Conservation (phyloP, 1,140 invertebrate genomes). For the Frieseomelitta varia region DNA sequence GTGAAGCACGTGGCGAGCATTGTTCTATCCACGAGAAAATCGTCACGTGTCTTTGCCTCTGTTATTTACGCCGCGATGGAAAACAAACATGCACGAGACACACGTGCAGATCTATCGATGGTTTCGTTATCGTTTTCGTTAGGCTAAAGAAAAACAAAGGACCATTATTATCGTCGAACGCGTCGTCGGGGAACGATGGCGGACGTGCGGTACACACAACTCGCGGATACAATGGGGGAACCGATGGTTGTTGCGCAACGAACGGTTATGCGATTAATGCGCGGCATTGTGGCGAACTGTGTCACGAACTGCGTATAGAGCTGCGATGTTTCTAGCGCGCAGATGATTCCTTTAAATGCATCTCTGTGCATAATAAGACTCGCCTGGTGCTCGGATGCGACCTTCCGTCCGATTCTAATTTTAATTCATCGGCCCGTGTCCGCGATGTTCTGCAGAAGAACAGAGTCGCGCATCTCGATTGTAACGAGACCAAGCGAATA, state of each 20-base stretch:
- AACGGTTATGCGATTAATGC: slow-evolving; percentile 61
- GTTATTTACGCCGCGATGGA: slow-evolving; percentile 9
- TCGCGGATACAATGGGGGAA: slow-evolving; percentile 56
- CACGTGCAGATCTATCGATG: background rate
- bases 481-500: background rate
- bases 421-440: background rate
- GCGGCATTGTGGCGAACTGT: slow-evolving; percentile 58
- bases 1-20: background rate
- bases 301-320: slow-evolving; percentile 53
- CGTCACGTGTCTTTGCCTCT: background rate
- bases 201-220: slow-evolving; percentile 24
- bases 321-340: slow-evolving; percentile 37
- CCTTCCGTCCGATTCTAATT: slow-evolving; percentile 30
- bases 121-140: background rate
- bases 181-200: slow-evolving; percentile 15
- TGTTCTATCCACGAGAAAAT: background rate
- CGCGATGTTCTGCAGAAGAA: background rate
- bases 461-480: background rate
- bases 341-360: slow-evolving; percentile 47
- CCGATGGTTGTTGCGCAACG: slow-evolving; percentile 61
- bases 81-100: background rate
- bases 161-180: slow-evolving; percentile 51
- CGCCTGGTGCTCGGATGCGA: background rate
- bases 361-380: slow-evolving; percentile 34
- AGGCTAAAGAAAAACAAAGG: slow-evolving; percentile 45